phyloP scores from a whole-genome alignment of 37 sponge, comb jelly and placozoan genomes.

The Mnemiopsis leidyi region DNA sequence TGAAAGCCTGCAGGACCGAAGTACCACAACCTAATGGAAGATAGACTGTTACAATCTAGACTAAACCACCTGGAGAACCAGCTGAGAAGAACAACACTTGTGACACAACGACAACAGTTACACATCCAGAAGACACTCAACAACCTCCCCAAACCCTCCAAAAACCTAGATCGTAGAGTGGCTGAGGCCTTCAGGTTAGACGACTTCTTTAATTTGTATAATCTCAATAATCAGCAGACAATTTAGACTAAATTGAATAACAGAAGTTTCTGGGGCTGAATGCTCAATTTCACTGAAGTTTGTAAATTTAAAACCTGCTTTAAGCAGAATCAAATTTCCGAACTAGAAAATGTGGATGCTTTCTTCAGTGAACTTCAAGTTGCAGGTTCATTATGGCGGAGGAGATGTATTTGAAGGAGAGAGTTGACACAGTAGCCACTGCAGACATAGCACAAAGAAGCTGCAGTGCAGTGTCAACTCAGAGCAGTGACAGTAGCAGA shows the following conservation, averaged over 20 bases:
- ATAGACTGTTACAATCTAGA: slow-evolving; percentile 35
- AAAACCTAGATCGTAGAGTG: slow-evolving; percentile 49
- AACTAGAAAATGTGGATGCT: too few relatives aligned
- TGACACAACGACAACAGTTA: slow-evolving; percentile 49
- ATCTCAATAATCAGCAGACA: too few relatives aligned
- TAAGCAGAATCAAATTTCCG: too few relatives aligned
- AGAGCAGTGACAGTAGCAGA: too few relatives aligned
- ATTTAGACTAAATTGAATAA: too few relatives aligned
- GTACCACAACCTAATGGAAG: slow-evolving; percentile 62
- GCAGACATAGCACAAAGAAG: not conserved
- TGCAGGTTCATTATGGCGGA: slow-evolving; percentile 61
- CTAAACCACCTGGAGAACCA: slow-evolving; percentile 66
- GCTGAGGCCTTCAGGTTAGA: slow-evolving; percentile 48
- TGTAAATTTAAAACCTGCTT: too few relatives aligned
- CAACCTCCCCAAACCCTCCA: slow-evolving; percentile 61
- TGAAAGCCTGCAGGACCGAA: slow-evolving; percentile 60
- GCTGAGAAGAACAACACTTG: slow-evolving; percentile 48
- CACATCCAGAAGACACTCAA: slow-evolving; percentile 65
- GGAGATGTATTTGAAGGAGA: not conserved
- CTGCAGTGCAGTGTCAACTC: not conserved
- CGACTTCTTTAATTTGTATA: not conserved
- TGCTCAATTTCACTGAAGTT: too few relatives aligned
- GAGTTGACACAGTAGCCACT: not conserved
- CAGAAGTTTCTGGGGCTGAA: too few relatives aligned
- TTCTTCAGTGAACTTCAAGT: too few relatives aligned